Evolutionary conservation across 2,113 vertebrate genomes (phyloP), one percentile per base, ranked within the genome.

Genomic region (Sinocyclocheilus anshuiensis): DNA sequence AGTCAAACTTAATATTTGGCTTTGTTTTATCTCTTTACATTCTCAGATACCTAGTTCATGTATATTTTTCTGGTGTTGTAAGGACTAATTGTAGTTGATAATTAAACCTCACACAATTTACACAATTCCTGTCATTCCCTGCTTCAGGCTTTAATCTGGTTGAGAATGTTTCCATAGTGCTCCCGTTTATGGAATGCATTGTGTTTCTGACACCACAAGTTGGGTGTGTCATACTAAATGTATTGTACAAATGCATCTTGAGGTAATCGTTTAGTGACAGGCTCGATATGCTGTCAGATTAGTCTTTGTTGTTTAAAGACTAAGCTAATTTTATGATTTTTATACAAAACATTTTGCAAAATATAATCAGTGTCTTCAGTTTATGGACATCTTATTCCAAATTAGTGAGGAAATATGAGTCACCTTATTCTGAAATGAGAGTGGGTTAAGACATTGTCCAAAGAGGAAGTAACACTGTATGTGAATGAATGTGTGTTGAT

Each of bases 181-280:
- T 77, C 82, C 45, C 13, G 39, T 33, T 74, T 57, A 45, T 90
- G 84, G 67, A 74, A 87, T 85, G 85, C 80, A 85, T 85, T 26
- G 29, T 88, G 0, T 76, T 24, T 63, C 61, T 87, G 29, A n/a
- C 24, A 50, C 55, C 11, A 36, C 16, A 45, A 72, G 29, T 39
- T 71, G 85, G 59, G 67, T 4, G 81, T 63, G 65, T 85, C 71
- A 63, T 53, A 16, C 20, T 42, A 22, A 59, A 42, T 9, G 24
- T n/a, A 18, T 18, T 18, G 6, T 57, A 39, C 33, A 4, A 24
- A 29, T 16, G 12, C n/a, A 50, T 26, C 16, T 50, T 50, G 24
- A 29, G 24, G 42, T 48, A 29, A 29, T 81, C 39, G 1, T 63
- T 45, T 48, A 81, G 79, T 33, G 79, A 48, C 61, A 50, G n/a